Base-by-base conservation (phyloP, 2,113 vertebrate species). In the Sminthopsis crassicaudata region DNA sequence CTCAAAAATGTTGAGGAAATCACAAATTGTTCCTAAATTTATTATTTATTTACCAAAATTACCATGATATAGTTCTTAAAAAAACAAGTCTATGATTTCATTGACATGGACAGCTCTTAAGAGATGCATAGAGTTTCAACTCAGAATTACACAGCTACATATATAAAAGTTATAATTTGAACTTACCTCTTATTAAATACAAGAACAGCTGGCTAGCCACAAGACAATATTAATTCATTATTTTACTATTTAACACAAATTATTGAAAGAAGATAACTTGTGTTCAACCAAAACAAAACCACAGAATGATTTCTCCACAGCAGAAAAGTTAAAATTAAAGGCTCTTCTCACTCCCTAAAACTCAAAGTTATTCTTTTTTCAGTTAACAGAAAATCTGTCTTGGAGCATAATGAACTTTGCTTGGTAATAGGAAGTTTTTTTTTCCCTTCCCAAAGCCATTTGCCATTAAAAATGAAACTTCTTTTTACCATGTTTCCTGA, bases 401-500 rank as follows among this genome's bases (percentile, higher is more conserved):
- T 1, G 90, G n/a, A 88, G 9, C 25, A 4, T 91, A 36, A 2
- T 23, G 42, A n/a, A n/a, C 52, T 88, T 90, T 67, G 26, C 57
- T 27, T 55, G 53, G 25, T 92, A 91, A 91, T 51, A 51, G 0
- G 46, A 48, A 46, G 25, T 67, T 95, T 93, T 36, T 36, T 53
- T 92, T 25, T 53, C 42, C 67, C 36, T 76, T 76, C 67, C 14
- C 57, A 53, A 92, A 3, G 36, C 6, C 90, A 14, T 92, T 93
- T 93, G 92, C 76, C 67, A 93, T 53, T 23, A 89, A 91, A 91
- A 16, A 91, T 90, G 42, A 92, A 95, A 94, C 5, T 94, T 50
- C 14, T 60, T 91, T 91, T 92, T 89, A 92, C 88, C 8, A 46
- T 55, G 2, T 92, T 52, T 60, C 27, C 89, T 89, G 19, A 93